Conservation (phyloP, 2,888 invertebrate genomes). For the Kuschelorhynchus macadamiae region DNA sequence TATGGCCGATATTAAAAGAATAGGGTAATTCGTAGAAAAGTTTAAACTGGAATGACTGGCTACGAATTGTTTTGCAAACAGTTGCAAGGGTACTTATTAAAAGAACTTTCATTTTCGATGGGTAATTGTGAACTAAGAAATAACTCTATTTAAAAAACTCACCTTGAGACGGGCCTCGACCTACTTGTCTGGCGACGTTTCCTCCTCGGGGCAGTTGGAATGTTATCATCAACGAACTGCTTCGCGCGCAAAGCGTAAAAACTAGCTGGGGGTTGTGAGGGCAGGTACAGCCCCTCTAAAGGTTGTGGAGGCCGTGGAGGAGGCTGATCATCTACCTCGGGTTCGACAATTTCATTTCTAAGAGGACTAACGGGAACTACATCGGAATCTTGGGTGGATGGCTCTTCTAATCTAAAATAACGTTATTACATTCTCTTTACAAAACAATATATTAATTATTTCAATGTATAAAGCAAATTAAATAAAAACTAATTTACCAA, state of each 20-base stretch:
- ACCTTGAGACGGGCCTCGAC: slow-evolving; percentile 54
- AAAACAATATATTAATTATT: too few relatives aligned
- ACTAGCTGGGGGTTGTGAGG: slow-evolving; percentile 67
- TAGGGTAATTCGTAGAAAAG: too few relatives aligned
- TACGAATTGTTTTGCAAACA: too few relatives aligned
- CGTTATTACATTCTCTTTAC: too few relatives aligned
- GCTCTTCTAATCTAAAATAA: too few relatives aligned
- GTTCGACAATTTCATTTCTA: slow-evolving; percentile 53
- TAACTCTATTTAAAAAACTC: slow-evolving; percentile 7
- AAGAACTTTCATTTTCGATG: too few relatives aligned
- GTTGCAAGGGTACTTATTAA: too few relatives aligned
- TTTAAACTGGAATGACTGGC: too few relatives aligned
- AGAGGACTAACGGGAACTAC: slow-evolving; percentile 1
- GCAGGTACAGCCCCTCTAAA: slow-evolving; percentile 64
- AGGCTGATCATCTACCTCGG: slow-evolving; percentile 61
- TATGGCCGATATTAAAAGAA: too few relatives aligned
- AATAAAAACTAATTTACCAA: too few relatives aligned
- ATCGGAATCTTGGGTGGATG: neutral
- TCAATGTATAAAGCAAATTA: too few relatives aligned
- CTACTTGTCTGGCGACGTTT: slow-evolving; percentile 70
- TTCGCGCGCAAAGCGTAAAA: slow-evolving; percentile 66
- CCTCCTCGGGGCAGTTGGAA: slow-evolving; percentile 67
- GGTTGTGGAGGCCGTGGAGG: slow-evolving; percentile 66
- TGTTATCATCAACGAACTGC: slow-evolving; percentile 63
- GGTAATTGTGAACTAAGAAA: too few relatives aligned